These are phyloP conservation scores for Cromileptes altivelis DNA, from an alignment of 2,113 vertebrate genomes.

Conservation along the genomic window DNA sequence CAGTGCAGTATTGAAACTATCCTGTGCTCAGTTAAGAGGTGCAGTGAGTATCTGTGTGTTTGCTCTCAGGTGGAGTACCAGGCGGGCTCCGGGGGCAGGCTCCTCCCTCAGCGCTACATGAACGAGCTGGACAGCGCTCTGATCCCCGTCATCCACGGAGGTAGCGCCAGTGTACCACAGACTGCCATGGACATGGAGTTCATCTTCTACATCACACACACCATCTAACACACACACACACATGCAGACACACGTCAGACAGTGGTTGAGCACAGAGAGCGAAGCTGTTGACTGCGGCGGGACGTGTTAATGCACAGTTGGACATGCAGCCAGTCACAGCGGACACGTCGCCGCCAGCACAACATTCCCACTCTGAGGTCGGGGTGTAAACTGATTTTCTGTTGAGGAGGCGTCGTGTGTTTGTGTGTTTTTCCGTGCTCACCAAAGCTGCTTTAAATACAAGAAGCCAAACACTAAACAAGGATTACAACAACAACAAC, in stretches of 20 bases:
- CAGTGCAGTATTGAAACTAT: not conserved
- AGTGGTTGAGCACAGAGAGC: conserved; percentile 18
- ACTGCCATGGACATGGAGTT: conserved; percentile 93
- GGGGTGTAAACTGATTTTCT: conserved; percentile 11
- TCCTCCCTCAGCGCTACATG: conserved; percentile 93
- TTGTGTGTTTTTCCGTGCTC: conserved; percentile 38
- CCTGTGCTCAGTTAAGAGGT: not conserved
- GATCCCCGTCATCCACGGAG: conserved; percentile 93
- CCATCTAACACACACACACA: conserved; percentile 73
- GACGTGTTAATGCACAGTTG: not conserved
- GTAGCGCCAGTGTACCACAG: conserved; percentile 85
- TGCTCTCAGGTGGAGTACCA: conserved; percentile 92
- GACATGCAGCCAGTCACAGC: conserved; percentile 4
- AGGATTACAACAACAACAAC: conserved; percentile 22
- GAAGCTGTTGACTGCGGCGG: not conserved
- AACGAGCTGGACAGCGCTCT: conserved; percentile 93
- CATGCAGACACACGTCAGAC: not conserved
- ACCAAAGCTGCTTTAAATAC: conserved; percentile 77
- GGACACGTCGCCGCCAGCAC: not conserved
- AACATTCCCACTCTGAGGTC: conserved; percentile 2
- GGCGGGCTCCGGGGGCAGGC: conserved; percentile 89
- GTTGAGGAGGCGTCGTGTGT: conserved; percentile 3
- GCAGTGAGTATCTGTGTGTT: not conserved
- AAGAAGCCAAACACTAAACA: conserved; percentile 71
- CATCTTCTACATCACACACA: conserved; percentile 92